Base-by-base conservation (phyloP, 2,113 vertebrate genomes). In the Chamaetylas fuelleborni region DNA sequence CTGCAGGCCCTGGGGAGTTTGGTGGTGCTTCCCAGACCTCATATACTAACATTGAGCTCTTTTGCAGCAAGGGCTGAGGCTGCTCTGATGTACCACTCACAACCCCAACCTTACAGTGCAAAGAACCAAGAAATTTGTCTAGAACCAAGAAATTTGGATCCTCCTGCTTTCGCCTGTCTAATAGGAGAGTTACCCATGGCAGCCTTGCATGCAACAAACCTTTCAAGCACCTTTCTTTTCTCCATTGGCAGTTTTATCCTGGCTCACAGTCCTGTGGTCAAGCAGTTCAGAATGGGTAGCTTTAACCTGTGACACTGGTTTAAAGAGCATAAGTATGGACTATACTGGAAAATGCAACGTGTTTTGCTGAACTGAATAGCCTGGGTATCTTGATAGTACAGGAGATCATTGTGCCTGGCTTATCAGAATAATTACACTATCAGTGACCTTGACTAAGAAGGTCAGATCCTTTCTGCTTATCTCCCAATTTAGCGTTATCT, bases 341-440 rank as follows among this genome's bases (percentile, higher is more conserved):
- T 87, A 25, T 57, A 53, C 66, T 43, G 36, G 69, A 86, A 91
- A 93, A 90, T 62, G 90, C 50, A 78, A 53, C 4, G 33, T 81
- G 29, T 81, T 95, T 91, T 95, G 31, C 23, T 53, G 61, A 86
- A 82, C 54, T 56, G 78, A 95, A 80, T 86, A 86, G 71, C 72
- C 73, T 77, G 83, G 19, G 72, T 85, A 71, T 88, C 91, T 97
- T 92, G 92, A 94, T 95, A 90, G 77, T 56, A 76, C 29, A 36
- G 15, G 42, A 93, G 83, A 93, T 93, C 71, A 78, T 91, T 88
- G 79, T 80, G 74, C 72, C 92, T 70, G 31, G 82, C 73, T 95
- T 96, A 97, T 97, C 94, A 94, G 92, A 96, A 97, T 97, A 98
- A 98, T 97, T 97, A 92, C 62, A 57, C 91, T 97, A 91, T 96